A percentile compares a stretch with the other conserved stretches of the same genome.
phyloP scores from a whole-genome alignment of 2,888 invertebrate species.

The Pseudeuparius sepicola region DNA sequence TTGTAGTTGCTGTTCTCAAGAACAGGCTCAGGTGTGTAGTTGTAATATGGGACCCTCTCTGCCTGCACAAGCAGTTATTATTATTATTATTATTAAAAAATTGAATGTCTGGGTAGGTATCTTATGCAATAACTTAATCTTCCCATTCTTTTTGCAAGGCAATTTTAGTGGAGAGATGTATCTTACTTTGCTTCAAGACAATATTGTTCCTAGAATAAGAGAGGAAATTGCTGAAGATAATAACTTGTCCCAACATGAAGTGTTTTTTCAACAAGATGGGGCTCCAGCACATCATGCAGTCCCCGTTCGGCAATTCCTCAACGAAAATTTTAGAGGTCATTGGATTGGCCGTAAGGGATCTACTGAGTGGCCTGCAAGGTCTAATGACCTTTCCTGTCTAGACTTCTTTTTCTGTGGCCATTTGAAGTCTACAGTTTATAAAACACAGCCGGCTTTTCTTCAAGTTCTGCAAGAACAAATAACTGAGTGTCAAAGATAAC shows the following conservation, averaged over 20 bases:
- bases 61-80: no score
- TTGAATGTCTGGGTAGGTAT: no score
- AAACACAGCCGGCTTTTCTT: constrained; percentile 5
- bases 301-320: no score
- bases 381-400: constrained; percentile 5
- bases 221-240: constrained; percentile 5
- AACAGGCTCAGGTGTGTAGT: no score
- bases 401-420: constrained; percentile 4
- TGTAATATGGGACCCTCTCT: no score
- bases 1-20: no score
- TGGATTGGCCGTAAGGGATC: no score
- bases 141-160: constrained; percentile 7
- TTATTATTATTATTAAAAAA: no score
- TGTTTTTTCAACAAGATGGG: constrained; percentile 5
- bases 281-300: constrained; percentile 5
- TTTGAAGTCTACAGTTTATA: constrained; percentile 6
- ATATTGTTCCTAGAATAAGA: constrained; percentile 5
- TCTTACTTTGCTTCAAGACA: constrained; percentile 8
- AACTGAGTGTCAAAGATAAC: constrained; percentile 3
- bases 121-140: no score
- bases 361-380: no score
- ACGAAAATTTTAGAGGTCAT: no score
- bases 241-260: constrained; percentile 7
- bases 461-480: constrained; percentile 4
- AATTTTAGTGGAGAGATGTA: constrained; percentile 7